Conservation (phyloP, 2,113 vertebrate species). For the Tachycineta bicolor region DNA sequence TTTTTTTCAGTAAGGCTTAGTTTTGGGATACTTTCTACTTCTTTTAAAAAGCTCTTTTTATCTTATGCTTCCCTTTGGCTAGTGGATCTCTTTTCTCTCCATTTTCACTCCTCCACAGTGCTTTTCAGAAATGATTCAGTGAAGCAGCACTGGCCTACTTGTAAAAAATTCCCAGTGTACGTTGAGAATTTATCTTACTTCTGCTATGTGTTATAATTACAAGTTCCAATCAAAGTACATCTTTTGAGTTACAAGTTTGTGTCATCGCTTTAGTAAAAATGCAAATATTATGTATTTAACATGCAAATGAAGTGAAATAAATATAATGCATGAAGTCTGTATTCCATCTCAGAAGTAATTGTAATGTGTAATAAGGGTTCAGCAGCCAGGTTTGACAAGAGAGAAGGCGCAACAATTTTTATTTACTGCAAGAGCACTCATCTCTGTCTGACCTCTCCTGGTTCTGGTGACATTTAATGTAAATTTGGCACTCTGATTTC, state of each 20-base stretch:
- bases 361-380: conserved; percentile 59
- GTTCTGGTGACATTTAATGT: conserved; percentile 33
- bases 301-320: conserved; percentile 71
- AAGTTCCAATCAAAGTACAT: conserved; percentile 54
- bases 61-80: neutral
- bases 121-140: conserved; percentile 32
- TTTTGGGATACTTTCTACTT: neutral
- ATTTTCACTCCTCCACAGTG: neutral
- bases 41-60: neutral
- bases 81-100: neutral
- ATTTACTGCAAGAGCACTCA: conserved; percentile 57
- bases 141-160: neutral
- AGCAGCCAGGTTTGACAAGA: conserved; percentile 45
- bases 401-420: conserved; percentile 54
- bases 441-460: conserved; percentile 39
- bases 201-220: conserved; percentile 36
- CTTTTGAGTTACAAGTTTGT: conserved; percentile 61
- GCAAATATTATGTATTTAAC: conserved; percentile 70
- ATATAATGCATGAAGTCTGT: conserved; percentile 66
- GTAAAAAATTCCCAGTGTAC: conserved; percentile 5
- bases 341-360: conserved; percentile 63
- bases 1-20: neutral
- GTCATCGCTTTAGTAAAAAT: conserved; percentile 59
- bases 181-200: conserved; percentile 30
- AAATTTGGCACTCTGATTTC: neutral